Evolutionary conservation across 2,888 invertebrate genomes (phyloP).

Genomic region (Pseudoips prasinana): DNA sequence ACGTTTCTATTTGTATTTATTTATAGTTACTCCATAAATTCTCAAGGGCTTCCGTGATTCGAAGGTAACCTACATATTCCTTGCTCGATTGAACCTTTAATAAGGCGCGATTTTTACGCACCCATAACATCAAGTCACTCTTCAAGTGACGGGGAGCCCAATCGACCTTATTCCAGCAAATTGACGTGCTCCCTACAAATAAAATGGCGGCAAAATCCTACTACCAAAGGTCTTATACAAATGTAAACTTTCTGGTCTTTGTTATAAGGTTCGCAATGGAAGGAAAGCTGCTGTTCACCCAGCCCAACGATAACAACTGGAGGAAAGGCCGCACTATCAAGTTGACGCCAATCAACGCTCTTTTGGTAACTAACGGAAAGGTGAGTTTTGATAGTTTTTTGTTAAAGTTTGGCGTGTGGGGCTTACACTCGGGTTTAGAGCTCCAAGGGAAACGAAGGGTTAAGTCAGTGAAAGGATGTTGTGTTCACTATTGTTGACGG

Average conservation of each 20-base stretch:
- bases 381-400: slow-evolving; percentile 68
- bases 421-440: too few species aligned
- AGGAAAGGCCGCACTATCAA: slow-evolving; percentile 94
- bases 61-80: slow-evolving; percentile 11
- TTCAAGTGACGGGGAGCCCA: slow-evolving; percentile 22
- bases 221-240: slow-evolving; percentile 13
- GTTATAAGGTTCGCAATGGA: slow-evolving; percentile 89
- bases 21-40: neutral
- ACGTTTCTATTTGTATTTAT: neutral
- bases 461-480: neutral
- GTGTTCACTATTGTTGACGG: too few species aligned
- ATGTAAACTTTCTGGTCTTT: slow-evolving; percentile 27
- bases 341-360: slow-evolving; percentile 92
- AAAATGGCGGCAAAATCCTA: slow-evolving; percentile 22
- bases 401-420: neutral
- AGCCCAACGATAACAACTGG: slow-evolving; percentile 96
- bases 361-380: slow-evolving; percentile 96
- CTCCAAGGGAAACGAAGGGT: too few species aligned
- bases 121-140: slow-evolving; percentile 17
- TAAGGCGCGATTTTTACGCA: slow-evolving; percentile 19
- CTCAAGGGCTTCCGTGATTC: neutral
- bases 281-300: slow-evolving; percentile 92
- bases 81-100: slow-evolving; percentile 15
- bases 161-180: slow-evolving; percentile 31
- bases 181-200: slow-evolving; percentile 24